Evolutionary conservation across 2,797 vertebrate genomes (phyloP).

Genomic region (Schizothorax lantsangensis): DNA sequence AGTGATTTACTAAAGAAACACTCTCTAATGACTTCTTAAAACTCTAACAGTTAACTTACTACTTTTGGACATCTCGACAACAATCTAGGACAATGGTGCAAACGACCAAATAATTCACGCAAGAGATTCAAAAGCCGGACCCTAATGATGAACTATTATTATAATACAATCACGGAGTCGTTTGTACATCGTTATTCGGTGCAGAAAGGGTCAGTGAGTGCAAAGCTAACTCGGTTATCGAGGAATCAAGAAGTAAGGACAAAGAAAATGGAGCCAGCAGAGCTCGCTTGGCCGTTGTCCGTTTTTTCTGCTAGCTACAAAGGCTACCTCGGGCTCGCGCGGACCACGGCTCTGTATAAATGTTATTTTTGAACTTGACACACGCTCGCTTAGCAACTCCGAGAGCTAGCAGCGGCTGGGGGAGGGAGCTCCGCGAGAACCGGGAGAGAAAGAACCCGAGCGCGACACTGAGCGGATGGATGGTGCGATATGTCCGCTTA

Average conservation of each 20-base stretch:
- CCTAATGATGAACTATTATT: neutral
- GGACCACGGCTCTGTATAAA: neutral
- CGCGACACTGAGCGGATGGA: neutral
- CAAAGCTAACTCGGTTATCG: constrained; percentile 39
- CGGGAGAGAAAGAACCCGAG: constrained; percentile 22
- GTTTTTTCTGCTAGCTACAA: constrained; percentile 39
- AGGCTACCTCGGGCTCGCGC: constrained; percentile 32
- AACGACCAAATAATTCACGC: neutral
- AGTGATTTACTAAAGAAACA: constrained; percentile 1
- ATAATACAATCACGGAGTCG: neutral
- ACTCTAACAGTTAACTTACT: neutral
- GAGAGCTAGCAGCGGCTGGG: constrained; percentile 27
- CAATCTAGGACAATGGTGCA: neutral
- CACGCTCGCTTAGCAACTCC: constrained; percentile 43
- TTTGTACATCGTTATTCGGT: neutral
- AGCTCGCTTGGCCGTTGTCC: constrained; percentile 26
- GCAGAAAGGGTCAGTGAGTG: constrained; percentile 19
- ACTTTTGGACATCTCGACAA: neutral
- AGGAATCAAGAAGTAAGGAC: constrained; percentile 54
- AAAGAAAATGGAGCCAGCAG: constrained; percentile 70
- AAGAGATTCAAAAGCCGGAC: neutral
- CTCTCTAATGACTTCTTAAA: neutral
- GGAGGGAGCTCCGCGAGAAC: constrained; percentile 24
- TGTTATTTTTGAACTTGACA: constrained; percentile 51
- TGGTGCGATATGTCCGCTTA: neutral